These are phyloP conservation scores for Entomobrya proxima DNA, from an alignment of 2,888 invertebrate species.

Conservation along the genomic window DNA sequence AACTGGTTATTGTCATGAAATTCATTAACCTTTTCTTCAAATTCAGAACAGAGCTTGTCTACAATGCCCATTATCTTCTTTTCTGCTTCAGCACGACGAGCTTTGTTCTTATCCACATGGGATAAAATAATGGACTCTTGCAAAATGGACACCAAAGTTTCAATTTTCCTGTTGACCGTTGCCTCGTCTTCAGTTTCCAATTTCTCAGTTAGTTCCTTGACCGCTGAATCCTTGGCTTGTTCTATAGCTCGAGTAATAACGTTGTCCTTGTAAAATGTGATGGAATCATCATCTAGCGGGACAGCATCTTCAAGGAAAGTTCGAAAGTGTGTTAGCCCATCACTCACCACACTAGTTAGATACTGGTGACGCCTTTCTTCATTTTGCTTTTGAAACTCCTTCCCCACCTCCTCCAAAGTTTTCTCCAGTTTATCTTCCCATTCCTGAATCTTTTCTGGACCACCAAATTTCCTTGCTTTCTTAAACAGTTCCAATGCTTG, in stretches of 20 bases:
- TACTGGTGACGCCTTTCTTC: neutral
- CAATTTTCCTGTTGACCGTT: neutral
- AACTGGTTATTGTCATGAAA: neutral
- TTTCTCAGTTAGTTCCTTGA: constrained; percentile 19
- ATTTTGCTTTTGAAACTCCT: neutral
- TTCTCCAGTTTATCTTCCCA: neutral
- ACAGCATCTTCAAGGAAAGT: neutral
- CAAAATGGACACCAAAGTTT: neutral
- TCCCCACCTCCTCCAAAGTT: neutral
- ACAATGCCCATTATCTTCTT: neutral
- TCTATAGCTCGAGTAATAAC: neutral
- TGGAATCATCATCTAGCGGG: constrained; percentile 3
- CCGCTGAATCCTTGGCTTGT: neutral
- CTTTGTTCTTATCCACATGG: constrained; percentile 5
- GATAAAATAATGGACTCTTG: neutral
- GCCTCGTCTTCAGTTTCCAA: constrained; percentile 12
- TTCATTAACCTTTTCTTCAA: neutral
- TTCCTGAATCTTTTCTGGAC: neutral
- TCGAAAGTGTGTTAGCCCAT: neutral
- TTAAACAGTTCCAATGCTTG: constrained; percentile 13
- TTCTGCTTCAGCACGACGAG: neutral
- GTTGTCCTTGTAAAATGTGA: constrained; percentile 27
- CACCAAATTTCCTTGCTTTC: constrained; percentile 39
- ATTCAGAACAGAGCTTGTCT: neutral
- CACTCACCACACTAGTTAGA: neutral